Evolutionary conservation across 2,113 vertebrate species (phyloP).

Genomic region (Benitochromis conjunctus): DNA sequence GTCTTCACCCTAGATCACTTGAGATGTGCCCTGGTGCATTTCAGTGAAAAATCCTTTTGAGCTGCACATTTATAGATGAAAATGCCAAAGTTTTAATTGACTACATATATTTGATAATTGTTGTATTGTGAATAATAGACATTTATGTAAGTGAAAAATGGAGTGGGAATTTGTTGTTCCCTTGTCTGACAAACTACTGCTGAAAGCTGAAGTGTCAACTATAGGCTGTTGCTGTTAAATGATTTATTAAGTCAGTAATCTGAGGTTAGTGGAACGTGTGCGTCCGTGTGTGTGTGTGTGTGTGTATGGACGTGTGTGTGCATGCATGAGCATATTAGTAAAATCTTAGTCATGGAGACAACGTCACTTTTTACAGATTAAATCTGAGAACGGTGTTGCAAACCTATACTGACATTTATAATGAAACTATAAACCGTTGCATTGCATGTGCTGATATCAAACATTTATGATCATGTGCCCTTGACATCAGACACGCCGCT

Average conservation of each 20-base stretch:
- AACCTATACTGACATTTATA: background rate
- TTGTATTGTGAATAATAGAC: background rate
- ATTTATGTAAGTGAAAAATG: background rate
- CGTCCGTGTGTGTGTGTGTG: background rate
- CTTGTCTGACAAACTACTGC: background rate
- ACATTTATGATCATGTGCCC: background rate
- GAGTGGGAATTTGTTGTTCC: background rate
- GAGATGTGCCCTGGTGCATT: background rate
- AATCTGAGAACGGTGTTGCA: background rate
- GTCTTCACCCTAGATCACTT: background rate
- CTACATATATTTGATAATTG: background rate
- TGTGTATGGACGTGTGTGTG: background rate
- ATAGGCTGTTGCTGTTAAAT: constrained; percentile 23
- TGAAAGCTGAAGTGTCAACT: background rate
- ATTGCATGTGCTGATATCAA: background rate
- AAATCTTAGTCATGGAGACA: background rate
- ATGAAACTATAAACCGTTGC: background rate
- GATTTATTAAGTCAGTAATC: constrained; percentile 19
- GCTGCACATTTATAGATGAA: background rate
- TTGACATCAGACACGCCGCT: background rate
- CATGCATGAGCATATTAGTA: background rate
- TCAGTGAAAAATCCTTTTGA: background rate
- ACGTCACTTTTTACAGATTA: background rate
- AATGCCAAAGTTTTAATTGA: background rate
- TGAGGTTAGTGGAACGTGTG: background rate